These are phyloP conservation scores for Rugalucina vietnamica DNA, from an alignment of 2,888 invertebrate genomes.

Conservation along the genomic window DNA sequence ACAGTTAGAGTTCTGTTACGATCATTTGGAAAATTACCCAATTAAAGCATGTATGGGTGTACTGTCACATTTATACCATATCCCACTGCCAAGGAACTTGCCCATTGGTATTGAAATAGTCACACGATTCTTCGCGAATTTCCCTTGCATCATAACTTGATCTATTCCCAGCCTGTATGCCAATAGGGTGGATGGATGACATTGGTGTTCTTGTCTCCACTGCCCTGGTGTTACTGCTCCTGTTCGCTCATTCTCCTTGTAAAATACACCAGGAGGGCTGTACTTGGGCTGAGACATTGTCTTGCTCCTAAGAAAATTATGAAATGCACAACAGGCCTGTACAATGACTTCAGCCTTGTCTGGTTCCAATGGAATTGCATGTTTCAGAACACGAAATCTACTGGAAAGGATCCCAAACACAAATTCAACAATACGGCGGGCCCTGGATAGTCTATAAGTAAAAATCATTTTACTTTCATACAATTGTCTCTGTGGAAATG, in stretches of 20 bases:
- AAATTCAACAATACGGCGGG: no score
- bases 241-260: background rate
- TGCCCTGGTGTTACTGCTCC: background rate
- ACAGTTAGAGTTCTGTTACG: no score
- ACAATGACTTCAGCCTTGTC: slow-evolving; percentile 19
- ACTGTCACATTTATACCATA: slow-evolving; percentile 16
- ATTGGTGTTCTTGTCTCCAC: slow-evolving; percentile 8
- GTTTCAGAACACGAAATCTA: no score
- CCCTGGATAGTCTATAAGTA: no score
- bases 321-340: slow-evolving; percentile 15
- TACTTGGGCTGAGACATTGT: slow-evolving; percentile 7
- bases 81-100: slow-evolving; percentile 23
- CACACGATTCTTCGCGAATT: slow-evolving; percentile 7
- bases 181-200: background rate
- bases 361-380: no score
- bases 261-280: background rate
- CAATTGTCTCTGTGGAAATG: slow-evolving; percentile 18
- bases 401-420: no score
- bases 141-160: slow-evolving; percentile 7
- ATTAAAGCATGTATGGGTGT: no score
- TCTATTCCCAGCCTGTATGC: background rate
- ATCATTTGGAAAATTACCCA: no score
- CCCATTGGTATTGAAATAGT: slow-evolving; percentile 26
- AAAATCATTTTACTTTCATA: background rate
- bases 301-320: slow-evolving; percentile 20